These are phyloP conservation scores for Melanchra persicariae DNA, from an alignment of 2,888 invertebrate genomes.

Conservation along the genomic window DNA sequence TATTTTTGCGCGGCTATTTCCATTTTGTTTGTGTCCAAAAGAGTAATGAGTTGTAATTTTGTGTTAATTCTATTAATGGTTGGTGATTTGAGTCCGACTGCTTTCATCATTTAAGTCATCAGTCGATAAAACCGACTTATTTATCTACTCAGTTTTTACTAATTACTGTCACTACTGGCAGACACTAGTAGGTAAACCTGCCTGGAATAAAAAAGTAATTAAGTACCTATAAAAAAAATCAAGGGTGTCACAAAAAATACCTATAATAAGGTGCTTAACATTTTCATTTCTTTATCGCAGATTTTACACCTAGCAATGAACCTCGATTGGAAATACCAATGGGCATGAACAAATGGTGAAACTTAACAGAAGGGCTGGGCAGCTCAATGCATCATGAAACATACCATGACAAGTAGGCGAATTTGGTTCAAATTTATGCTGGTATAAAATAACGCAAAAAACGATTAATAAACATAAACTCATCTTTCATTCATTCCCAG, in stretches of 20 bases:
- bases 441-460: background rate
- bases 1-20: constrained; percentile 5
- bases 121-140: background rate
- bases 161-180: background rate
- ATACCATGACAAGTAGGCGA: background rate
- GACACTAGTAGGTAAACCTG: background rate
- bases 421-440: background rate
- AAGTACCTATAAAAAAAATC: too few relatives aligned
- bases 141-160: background rate
- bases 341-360: too few relatives aligned
- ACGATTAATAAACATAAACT: background rate
- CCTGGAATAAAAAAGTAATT: too few relatives aligned
- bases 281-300: too few relatives aligned
- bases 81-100: background rate
- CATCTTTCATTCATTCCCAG: background rate
- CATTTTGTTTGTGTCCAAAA: constrained; percentile 1
- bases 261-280: too few relatives aligned
- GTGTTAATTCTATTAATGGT: background rate
- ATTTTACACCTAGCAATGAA: too few relatives aligned
- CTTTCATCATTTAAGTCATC: background rate
- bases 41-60: constrained; percentile 14
- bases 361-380: too few relatives aligned
- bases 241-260: too few relatives aligned
- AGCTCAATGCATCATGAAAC: too few relatives aligned
- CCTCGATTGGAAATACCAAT: too few relatives aligned